These are phyloP conservation scores for Drosophila paucipuncta DNA, from an alignment of 2,888 invertebrate species.

Conservation along the genomic window DNA sequence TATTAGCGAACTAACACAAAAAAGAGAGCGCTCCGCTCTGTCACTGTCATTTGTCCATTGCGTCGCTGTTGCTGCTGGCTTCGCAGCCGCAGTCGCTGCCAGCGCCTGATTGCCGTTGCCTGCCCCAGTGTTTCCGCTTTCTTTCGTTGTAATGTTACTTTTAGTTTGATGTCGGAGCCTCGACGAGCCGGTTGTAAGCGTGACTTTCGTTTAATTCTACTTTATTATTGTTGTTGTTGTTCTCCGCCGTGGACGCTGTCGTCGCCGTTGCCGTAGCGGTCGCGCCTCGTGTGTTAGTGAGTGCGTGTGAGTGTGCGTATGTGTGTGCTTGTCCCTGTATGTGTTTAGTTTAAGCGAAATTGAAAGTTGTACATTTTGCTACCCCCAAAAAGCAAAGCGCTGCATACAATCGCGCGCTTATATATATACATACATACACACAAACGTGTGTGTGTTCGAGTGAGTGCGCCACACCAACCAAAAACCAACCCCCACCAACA, in stretches of 20 bases:
- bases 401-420: constrained; percentile 79
- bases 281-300: constrained; percentile 40
- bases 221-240: constrained; percentile 69
- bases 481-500: constrained; percentile 79
- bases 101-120: constrained; percentile 69
- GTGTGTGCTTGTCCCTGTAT: constrained; percentile 48
- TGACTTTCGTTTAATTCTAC: constrained; percentile 78
- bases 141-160: constrained; percentile 82
- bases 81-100: constrained; percentile 57
- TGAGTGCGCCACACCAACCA: constrained; percentile 61
- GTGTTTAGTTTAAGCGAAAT: constrained; percentile 77
- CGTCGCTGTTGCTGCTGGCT: constrained; percentile 65
- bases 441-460: constrained; percentile 23
- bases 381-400: constrained; percentile 80
- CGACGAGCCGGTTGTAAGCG: constrained; percentile 80
- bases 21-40: constrained; percentile 72
- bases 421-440: constrained; percentile 31
- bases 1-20: constrained; percentile 70
- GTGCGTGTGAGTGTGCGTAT: constrained; percentile 31
- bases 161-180: constrained; percentile 80
- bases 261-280: constrained; percentile 52
- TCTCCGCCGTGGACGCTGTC: constrained; percentile 46
- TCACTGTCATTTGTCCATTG: constrained; percentile 71
- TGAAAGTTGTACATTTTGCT: constrained; percentile 79
- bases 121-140: constrained; percentile 82